Evolutionary conservation across 1,140 invertebrate species (phyloP).

Genomic region (Plectrocnemia conspersa): DNA sequence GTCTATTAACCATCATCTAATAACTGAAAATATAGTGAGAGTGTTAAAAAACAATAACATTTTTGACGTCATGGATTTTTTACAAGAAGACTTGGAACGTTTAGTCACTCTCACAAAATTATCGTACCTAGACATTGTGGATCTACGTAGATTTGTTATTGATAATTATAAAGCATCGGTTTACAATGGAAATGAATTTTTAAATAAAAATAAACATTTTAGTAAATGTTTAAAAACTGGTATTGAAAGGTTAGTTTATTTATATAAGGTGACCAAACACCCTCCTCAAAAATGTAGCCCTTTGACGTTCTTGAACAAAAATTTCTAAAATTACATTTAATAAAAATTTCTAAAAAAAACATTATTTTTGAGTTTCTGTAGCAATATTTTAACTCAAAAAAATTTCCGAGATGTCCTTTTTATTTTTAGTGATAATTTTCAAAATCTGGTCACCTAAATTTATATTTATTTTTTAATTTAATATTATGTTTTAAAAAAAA

Average conservation of each 20-base stretch:
- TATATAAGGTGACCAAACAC: no score
- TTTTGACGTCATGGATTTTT: constrained; percentile 55
- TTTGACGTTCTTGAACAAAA: no score
- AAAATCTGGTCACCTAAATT: constrained; percentile 3
- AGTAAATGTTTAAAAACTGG: constrained; percentile 36
- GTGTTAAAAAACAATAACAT: constrained; percentile 52
- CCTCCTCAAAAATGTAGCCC: no score
- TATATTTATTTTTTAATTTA: constrained; percentile 22
- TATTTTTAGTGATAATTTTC: neutral
- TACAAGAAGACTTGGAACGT: constrained; percentile 49
- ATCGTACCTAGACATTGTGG: constrained; percentile 39
- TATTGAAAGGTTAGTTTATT: constrained; percentile 36
- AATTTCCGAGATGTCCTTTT: no score
- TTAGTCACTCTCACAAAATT: constrained; percentile 43
- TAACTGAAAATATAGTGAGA: constrained; percentile 49
- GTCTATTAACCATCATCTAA: constrained; percentile 40
- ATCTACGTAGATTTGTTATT: constrained; percentile 43
- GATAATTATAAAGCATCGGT: constrained; percentile 40
- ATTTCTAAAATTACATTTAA: no score
- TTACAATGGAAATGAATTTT: constrained; percentile 37
- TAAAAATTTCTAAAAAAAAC: no score
- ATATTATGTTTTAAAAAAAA: no score
- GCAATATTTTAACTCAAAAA: no score
- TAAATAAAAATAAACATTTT: constrained; percentile 32
- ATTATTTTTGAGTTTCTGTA: no score